phyloP scores from a whole-genome alignment of 2,888 invertebrate species.

The Tridacna crocea region DNA sequence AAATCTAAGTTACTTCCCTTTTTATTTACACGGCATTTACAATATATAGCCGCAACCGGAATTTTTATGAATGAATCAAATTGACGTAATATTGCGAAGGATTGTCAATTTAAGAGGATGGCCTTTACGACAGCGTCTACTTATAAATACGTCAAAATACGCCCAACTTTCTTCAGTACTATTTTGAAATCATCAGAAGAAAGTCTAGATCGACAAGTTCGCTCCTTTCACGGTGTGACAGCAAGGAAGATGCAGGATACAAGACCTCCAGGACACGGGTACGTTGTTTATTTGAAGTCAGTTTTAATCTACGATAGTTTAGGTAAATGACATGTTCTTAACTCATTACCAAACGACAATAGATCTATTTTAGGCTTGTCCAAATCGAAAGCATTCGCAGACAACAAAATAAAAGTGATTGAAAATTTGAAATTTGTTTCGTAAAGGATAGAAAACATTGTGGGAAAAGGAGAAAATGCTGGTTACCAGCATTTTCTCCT shows the following conservation, averaged over 20 bases:
- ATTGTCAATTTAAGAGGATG: neutral
- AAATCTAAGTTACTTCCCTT: too few species aligned
- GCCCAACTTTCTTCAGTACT: neutral
- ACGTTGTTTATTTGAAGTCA: neutral
- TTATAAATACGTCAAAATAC: neutral
- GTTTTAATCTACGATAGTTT: too few species aligned
- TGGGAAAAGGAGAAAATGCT: neutral
- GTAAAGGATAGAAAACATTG: neutral
- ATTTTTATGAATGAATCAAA: neutral
- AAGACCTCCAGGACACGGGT: constrained; percentile 43
- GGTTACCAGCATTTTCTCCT: neutral
- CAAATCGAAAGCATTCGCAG: neutral
- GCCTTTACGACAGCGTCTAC: neutral
- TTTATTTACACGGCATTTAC: too few species aligned
- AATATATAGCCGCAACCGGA: neutral
- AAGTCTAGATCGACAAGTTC: neutral
- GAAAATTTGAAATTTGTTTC: neutral
- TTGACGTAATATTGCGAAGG: neutral
- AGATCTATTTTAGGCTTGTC: neutral
- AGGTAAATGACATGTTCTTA: neutral
- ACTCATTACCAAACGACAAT: neutral
- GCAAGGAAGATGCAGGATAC: constrained; percentile 40
- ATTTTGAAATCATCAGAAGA: neutral
- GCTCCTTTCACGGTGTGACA: neutral
- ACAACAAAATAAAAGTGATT: neutral